These are phyloP conservation scores for Sceliomorpha sp. DNA, from an alignment of 2,888 invertebrate genomes.

Conservation along the genomic window DNA sequence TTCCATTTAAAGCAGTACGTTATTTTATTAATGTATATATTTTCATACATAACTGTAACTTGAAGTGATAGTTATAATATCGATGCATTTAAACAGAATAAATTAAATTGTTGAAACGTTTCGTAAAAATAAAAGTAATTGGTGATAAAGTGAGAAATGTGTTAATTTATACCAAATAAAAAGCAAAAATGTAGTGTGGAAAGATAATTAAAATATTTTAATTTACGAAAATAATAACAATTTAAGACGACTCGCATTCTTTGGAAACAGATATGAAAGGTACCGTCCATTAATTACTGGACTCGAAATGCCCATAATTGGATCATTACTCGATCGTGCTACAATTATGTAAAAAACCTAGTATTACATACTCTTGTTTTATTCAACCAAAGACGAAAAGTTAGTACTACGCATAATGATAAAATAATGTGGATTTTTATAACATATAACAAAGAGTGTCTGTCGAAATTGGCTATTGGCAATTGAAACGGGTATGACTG, in stretches of 20 bases:
- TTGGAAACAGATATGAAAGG: too few species aligned
- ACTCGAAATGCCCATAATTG: constrained; percentile 30
- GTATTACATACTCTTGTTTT: constrained; percentile 27
- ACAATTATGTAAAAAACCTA: constrained; percentile 20
- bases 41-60: too few species aligned
- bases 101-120: neutral
- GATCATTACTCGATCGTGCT: constrained; percentile 25
- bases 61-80: constrained; percentile 4
- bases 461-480: too few species aligned
- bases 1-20: too few species aligned
- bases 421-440: constrained; percentile 14
- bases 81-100: constrained; percentile 6
- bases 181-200: neutral
- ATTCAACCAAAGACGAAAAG: constrained; percentile 23
- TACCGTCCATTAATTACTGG: neutral
- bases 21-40: too few species aligned
- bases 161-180: too few species aligned
- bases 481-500: too few species aligned
- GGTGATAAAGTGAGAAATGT: too few species aligned
- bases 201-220: too few species aligned
- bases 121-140: too few species aligned
- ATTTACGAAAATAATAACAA: too few species aligned
- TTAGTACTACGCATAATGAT: constrained; percentile 10
- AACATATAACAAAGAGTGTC: constrained; percentile 13
- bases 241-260: too few species aligned